phyloP scores from a whole-genome alignment of 1,140 invertebrate genomes.

The Zaprionus davidi region DNA sequence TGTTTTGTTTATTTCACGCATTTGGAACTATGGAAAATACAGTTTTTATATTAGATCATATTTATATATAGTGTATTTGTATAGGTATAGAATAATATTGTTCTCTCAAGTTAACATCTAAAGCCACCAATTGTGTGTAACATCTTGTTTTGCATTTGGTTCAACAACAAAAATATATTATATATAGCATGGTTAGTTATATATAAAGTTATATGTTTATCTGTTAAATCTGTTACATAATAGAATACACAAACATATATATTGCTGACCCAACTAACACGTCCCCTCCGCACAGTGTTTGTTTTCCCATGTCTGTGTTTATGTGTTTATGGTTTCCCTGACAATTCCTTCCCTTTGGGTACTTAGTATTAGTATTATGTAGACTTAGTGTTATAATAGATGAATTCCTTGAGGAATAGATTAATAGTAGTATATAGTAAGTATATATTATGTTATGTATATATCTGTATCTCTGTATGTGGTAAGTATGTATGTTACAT shows the following conservation, averaged over 20 bases:
- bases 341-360: conserved; percentile 67
- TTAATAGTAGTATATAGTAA: conserved; percentile 21
- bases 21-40: conserved; percentile 73
- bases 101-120: conserved; percentile 48
- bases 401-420: conserved; percentile 63
- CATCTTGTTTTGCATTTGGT: conserved; percentile 4
- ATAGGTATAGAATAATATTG: conserved; percentile 30
- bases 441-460: conserved; percentile 27
- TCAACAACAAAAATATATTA: conserved; percentile 52
- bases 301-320: not conserved
- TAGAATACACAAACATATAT: conserved; percentile 35
- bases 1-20: conserved; percentile 48
- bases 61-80: conserved; percentile 21
- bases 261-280: conserved; percentile 7
- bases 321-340: conserved; percentile 63
- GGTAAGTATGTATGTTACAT: conserved; percentile 29
- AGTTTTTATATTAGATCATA: conserved; percentile 37
- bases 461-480: conserved; percentile 19
- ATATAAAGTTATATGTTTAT: conserved; percentile 53
- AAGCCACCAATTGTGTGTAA: conserved; percentile 45
- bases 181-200: conserved; percentile 18
- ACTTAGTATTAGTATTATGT: conserved; percentile 21
- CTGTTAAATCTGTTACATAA: conserved; percentile 25
- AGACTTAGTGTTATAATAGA: conserved; percentile 16
- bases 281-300: not conserved